Conservation (phyloP, 30 jellyfish, hydroid and myxozoan genomes). For the Aurelia coerulea region DNA sequence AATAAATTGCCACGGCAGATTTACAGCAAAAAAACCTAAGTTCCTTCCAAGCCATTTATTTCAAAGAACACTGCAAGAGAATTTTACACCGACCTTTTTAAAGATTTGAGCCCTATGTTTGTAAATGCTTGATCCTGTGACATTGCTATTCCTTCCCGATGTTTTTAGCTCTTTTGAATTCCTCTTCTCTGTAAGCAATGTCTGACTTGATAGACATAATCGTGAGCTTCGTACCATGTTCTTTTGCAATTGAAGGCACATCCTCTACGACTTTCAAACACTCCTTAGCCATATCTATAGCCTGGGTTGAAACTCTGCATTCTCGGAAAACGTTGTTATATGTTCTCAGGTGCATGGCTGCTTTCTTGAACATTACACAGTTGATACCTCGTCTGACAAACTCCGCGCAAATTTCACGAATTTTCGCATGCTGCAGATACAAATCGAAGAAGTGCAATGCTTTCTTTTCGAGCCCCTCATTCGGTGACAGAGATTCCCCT, state of each 20-base stretch:
- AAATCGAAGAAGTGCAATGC: neutral
- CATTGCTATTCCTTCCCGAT: too few relatives aligned
- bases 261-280: neutral
- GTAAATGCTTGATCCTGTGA: too few relatives aligned
- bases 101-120: too few relatives aligned
- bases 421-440: conserved; percentile 20
- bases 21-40: too few relatives aligned
- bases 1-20: too few relatives aligned
- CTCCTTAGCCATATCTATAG: neutral
- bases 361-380: conserved; percentile 4
- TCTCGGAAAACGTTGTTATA: neutral
- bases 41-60: too few relatives aligned
- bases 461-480: neutral
- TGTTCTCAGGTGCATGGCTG: neutral
- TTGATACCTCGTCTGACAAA: conserved; percentile 10
- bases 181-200: too few relatives aligned
- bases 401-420: neutral
- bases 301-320: neutral
- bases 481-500: neutral
- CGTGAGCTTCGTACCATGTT: too few relatives aligned
- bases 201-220: too few relatives aligned
- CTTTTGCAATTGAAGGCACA: neutral
- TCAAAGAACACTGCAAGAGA: too few relatives aligned
- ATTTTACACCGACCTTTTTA: too few relatives aligned
- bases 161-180: too few relatives aligned